Conservation (phyloP, 2,888 invertebrate species). For the Noctua pronuba region DNA sequence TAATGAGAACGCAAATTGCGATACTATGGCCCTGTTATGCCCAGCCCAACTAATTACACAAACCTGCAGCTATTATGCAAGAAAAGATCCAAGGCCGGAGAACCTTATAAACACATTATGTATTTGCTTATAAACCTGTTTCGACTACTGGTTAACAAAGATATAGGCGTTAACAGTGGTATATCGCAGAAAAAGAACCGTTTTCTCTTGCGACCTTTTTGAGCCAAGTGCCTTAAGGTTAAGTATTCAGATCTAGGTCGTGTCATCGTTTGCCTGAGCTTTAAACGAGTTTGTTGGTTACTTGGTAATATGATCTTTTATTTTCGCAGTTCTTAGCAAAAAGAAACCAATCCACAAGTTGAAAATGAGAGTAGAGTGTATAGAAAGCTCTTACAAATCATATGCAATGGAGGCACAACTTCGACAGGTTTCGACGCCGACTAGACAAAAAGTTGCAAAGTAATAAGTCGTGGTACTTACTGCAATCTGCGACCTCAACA, state of each 20-base stretch:
- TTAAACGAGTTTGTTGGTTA: background rate
- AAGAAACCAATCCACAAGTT: background rate
- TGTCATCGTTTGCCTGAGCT: conserved; percentile 7
- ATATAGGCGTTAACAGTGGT: background rate
- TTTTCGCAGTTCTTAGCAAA: background rate
- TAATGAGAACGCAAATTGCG: background rate
- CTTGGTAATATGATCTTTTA: background rate
- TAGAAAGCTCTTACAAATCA: background rate
- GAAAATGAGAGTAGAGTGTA: background rate
- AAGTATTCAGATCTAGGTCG: conserved; percentile 1
- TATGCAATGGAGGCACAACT: background rate
- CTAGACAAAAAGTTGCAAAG: background rate
- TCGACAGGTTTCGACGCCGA: no score
- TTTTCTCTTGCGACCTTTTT: conserved; percentile 19
- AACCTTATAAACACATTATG: conserved; percentile 1
- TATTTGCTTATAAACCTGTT: conserved; percentile 10
- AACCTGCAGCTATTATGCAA: conserved; percentile 24
- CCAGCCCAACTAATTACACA: conserved; percentile 1
- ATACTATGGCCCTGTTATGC: background rate
- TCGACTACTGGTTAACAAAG: background rate
- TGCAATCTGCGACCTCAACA: background rate
- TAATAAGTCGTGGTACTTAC: no score
- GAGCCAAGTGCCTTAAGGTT: background rate
- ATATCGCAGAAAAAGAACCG: background rate
- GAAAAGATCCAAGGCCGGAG: conserved; percentile 23